These are phyloP conservation scores for Probaryconus sp. DNA, from an alignment of 1,140 invertebrate species.

Conservation along the genomic window DNA sequence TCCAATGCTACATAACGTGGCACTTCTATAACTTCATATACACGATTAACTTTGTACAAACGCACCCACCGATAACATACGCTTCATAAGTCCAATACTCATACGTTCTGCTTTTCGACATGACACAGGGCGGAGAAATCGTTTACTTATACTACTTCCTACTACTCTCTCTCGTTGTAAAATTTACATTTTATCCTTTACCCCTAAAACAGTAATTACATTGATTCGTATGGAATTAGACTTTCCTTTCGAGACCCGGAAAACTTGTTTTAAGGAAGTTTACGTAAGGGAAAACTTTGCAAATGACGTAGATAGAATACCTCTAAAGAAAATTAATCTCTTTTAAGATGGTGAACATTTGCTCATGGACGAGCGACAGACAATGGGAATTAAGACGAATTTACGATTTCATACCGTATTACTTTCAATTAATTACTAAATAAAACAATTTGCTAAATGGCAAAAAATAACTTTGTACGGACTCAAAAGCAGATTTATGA, in stretches of 20 bases:
- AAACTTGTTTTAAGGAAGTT: constrained; percentile 39
- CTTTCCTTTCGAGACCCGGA: constrained; percentile 28
- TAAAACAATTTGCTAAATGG: too few species aligned
- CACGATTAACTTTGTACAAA: constrained; percentile 30
- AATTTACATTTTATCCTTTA: constrained; percentile 32
- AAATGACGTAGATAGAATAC: constrained; percentile 28
- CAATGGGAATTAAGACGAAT: constrained; percentile 11
- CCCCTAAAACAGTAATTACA: constrained; percentile 39
- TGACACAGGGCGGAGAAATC: too few species aligned
- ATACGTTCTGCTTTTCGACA: neutral
- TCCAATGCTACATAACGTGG: neutral
- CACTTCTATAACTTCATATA: constrained; percentile 25
- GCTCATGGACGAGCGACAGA: constrained; percentile 25
- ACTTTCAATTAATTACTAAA: too few species aligned
- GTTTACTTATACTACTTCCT: constrained; percentile 27
- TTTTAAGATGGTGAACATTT: constrained; percentile 20
- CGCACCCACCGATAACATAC: constrained; percentile 26
- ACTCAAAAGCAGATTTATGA: too few species aligned
- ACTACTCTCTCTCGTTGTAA: constrained; percentile 21
- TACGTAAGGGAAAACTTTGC: constrained; percentile 41
- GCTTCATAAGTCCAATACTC: constrained; percentile 14
- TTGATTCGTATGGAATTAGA: constrained; percentile 29
- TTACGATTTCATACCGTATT: too few species aligned
- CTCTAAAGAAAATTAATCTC: constrained; percentile 32
- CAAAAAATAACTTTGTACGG: too few species aligned